A percentile compares a stretch with the other conserved stretches of the same genome.
These are phyloP conservation scores for Drosophila austrosaltans DNA, from an alignment of 2,888 invertebrate species.

Conservation along the genomic window DNA sequence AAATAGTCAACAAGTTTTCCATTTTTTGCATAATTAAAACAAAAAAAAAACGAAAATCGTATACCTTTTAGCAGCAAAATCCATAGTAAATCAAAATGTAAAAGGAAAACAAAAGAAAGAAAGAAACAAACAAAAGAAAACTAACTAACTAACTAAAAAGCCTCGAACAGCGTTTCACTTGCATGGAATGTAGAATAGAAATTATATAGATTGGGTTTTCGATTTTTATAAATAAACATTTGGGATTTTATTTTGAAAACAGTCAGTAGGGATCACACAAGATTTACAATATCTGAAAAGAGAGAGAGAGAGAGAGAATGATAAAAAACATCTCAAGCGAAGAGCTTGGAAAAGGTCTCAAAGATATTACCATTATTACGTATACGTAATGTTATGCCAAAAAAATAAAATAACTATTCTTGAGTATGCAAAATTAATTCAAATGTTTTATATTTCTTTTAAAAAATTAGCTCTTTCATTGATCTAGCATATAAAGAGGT, in stretches of 20 bases:
- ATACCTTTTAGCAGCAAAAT: constrained; percentile 6
- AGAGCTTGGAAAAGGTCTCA: too few species aligned
- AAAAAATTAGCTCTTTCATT: too few species aligned
- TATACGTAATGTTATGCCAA: too few species aligned
- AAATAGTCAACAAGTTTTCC: constrained; percentile 9
- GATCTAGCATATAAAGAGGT: too few species aligned
- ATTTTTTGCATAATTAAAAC: background rate
- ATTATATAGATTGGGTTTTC: background rate
- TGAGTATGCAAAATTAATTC: too few species aligned
- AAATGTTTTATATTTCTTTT: too few species aligned
- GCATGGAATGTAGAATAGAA: background rate
- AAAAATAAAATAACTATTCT: too few species aligned
- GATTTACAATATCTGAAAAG: too few species aligned
- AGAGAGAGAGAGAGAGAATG: too few species aligned
- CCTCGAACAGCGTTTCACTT: constrained; percentile 10
- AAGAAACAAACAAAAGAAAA: background rate
- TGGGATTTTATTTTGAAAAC: constrained; percentile 4
- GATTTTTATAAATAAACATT: background rate
- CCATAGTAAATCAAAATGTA: background rate
- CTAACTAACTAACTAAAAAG: background rate
- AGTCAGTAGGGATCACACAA: background rate
- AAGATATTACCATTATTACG: too few species aligned
- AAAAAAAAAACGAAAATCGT: background rate
- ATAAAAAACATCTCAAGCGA: too few species aligned
- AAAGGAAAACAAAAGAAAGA: background rate